These are phyloP conservation scores for Gasterosteus aculeatus DNA, from an alignment of 2,113 vertebrate species.

Conservation along the genomic window DNA sequence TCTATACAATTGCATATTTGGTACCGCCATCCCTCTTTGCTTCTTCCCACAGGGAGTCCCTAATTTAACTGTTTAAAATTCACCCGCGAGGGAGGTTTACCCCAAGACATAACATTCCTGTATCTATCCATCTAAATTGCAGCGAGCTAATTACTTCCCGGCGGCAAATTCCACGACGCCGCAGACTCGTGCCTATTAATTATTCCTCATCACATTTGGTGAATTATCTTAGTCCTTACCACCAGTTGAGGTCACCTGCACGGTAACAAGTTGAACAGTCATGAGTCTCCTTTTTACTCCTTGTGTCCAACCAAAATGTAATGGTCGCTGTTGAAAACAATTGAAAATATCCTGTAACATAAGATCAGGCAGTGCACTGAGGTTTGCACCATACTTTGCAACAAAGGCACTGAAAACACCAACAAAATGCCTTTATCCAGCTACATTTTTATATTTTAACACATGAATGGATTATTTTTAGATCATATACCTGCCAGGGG, in stretches of 20 bases:
- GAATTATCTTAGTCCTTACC: not conserved
- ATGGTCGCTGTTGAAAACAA: not conserved
- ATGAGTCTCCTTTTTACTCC: not conserved
- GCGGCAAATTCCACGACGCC: not conserved
- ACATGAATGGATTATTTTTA: not conserved
- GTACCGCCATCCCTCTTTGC: not conserved
- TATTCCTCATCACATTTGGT: not conserved
- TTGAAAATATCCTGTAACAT: constrained; percentile 6
- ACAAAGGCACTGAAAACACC: not conserved
- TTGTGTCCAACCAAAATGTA: not conserved
- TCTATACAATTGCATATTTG: not conserved
- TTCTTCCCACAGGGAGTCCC: not conserved
- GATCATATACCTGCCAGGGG: not conserved
- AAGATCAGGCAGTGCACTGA: not conserved
- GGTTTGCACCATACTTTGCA: not conserved
- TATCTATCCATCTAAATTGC: not conserved
- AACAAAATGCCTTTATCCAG: not conserved
- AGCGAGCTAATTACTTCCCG: not conserved
- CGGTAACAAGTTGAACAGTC: not conserved
- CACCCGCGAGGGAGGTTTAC: not conserved
- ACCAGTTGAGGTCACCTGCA: not conserved
- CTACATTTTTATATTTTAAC: not conserved
- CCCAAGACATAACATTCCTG: not conserved
- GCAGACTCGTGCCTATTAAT: not conserved
- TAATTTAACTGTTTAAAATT: constrained; percentile 2